Evolutionary conservation across 2,888 invertebrate genomes (phyloP), one percentile per base, ranked within the genome.

Genomic region (Parascotia fuliginaria): DNA sequence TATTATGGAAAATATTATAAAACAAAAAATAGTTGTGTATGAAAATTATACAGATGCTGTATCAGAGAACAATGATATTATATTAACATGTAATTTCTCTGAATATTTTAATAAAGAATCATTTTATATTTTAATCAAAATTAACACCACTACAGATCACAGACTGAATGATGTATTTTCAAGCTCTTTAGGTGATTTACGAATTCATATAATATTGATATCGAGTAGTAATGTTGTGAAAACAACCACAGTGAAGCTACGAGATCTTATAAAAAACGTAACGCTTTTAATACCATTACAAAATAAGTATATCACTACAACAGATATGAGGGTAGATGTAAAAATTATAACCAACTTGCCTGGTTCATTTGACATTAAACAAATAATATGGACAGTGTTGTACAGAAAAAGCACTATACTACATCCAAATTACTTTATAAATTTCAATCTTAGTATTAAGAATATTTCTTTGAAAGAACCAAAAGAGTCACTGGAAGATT

Each of bases 371-470:
- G 73, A 85, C 54, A 57, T 60, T 9, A 84, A 75, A 14, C 68
- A 85, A 56, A 74, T 58, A 28, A 55, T 83, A n/a, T 89, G 85
- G 83, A 65, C 65, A 3, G 56, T 79, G 7, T 55, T 92, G 2
- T 85, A 85, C 42, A 69, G 58, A 24, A 84, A 84, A 54, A 44
- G 60, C 27, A 58, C 82, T 2, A 34, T 42, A 14, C 38, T 91
- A 15, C 70, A 70, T 37, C 74, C 85, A 0, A 86, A 89, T 64
- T 73, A 88, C 50, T 90, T 91, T 42, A 81, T 89, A 9, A 81
- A 72, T 60, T 65, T 58, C 31, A 64, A 58, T n/a, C 15, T 51
- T 6, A 55, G 59, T 44, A 40, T 42, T 16, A 55, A 50, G 34
- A 51, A 44, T 11, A 33, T 41, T 1, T 56, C 36, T 43, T 55